phyloP scores from a whole-genome alignment of 2,113 vertebrate species.

The Tenrec ecaudatus region DNA sequence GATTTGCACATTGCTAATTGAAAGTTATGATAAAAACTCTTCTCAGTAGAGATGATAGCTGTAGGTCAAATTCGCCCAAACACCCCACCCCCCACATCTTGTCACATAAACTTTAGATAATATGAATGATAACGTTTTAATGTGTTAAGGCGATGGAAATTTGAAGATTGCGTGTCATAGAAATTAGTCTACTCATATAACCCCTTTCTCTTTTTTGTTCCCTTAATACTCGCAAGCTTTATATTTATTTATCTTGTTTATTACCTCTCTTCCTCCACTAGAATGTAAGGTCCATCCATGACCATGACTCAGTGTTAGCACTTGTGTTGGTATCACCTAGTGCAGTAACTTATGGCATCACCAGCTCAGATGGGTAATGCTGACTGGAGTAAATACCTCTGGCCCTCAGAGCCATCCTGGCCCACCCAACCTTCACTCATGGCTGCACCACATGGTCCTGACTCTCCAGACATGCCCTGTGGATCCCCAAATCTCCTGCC shows the following conservation, averaged over 20 bases:
- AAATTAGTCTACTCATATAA: not conserved
- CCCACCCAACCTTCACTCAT: too few relatives aligned
- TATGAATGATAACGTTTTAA: constrained; percentile 49
- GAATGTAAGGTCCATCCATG: constrained; percentile 33
- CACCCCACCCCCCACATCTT: not conserved
- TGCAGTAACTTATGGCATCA: too few relatives aligned
- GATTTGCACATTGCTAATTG: not conserved
- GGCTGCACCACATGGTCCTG: too few relatives aligned
- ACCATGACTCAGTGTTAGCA: not conserved
- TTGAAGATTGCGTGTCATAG: not conserved
- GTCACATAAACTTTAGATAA: not conserved
- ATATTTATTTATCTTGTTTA: constrained; percentile 12
- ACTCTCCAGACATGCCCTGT: too few relatives aligned
- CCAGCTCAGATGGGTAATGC: too few relatives aligned
- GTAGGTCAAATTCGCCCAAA: not conserved
- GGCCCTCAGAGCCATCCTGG: too few relatives aligned
- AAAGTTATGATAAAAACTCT: not conserved
- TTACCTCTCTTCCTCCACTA: constrained; percentile 27
- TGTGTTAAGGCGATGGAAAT: not conserved
- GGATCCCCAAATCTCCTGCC: too few relatives aligned
- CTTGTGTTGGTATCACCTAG: too few relatives aligned
- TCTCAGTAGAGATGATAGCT: constrained; percentile 37
- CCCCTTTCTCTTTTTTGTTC: not conserved
- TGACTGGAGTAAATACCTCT: too few relatives aligned
- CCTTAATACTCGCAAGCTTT: not conserved